Percentiles rank a stretch among this genome's conserved stretches.
phyloP scores from a whole-genome alignment of 2,113 vertebrate species.

The Pachypanchax playfairii region DNA sequence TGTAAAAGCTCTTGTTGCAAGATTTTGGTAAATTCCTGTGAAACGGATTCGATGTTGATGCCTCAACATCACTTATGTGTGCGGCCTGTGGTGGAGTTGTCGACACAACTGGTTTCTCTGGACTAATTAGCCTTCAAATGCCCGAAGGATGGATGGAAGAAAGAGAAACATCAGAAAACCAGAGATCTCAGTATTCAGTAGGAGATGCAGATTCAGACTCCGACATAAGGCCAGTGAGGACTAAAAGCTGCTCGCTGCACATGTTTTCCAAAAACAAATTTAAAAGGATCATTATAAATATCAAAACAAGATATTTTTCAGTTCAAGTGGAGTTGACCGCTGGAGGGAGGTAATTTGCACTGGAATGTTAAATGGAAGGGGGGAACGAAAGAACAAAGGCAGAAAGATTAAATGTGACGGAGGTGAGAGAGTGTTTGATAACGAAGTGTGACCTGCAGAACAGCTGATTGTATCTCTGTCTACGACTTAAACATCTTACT shows the following conservation, averaged over 20 bases:
- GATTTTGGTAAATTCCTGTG: slow-evolving; percentile 10
- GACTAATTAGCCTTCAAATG: slow-evolving; percentile 69
- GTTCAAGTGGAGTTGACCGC: slow-evolving; percentile 27
- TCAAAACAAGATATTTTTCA: slow-evolving; percentile 59
- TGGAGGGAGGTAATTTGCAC: slow-evolving; percentile 28
- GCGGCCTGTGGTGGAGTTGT: slow-evolving; percentile 49
- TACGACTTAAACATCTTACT: too few relatives aligned
- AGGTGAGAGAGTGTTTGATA: too few relatives aligned
- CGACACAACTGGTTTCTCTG: slow-evolving; percentile 57
- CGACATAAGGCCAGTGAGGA: slow-evolving; percentile 28
- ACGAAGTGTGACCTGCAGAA: too few relatives aligned
- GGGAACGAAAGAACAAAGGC: slow-evolving; percentile 5
- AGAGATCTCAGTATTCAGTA: slow-evolving; percentile 28
- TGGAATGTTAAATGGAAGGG: slow-evolving; percentile 16
- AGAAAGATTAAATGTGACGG: too few relatives aligned
- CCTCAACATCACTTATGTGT: too few relatives aligned
- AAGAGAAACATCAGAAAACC: slow-evolving; percentile 19
- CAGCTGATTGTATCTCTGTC: too few relatives aligned
- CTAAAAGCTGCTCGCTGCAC: slow-evolving; percentile 10
- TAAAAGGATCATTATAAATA: slow-evolving; percentile 16
- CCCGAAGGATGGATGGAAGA: slow-evolving; percentile 47
- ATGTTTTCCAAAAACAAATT: slow-evolving; percentile 26
- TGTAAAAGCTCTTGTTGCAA: slow-evolving; percentile 48
- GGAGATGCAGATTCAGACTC: slow-evolving; percentile 36
- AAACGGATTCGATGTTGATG: slow-evolving; percentile 18